A percentile compares a stretch with the other conserved stretches of the same genome.
Evolutionary conservation across 1,140 invertebrate species (phyloP).

Genomic region (Neotoxoptera formosana): DNA sequence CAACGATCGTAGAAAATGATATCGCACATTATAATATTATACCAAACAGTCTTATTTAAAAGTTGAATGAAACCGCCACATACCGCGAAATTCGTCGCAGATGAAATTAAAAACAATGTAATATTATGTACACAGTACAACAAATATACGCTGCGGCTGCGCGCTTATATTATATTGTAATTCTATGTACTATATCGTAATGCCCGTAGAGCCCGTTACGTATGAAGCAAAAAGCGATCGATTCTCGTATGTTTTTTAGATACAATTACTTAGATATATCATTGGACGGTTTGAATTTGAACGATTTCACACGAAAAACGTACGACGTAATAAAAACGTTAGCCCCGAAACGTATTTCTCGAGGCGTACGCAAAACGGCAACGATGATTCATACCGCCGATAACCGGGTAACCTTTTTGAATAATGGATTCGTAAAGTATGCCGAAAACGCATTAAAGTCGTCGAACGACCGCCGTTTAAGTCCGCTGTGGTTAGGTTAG

Average conservation of each 20-base stretch:
- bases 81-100: neutral
- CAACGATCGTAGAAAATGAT: neutral
- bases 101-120: neutral
- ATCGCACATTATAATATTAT: neutral
- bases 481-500: neutral
- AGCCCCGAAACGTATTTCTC: conserved; percentile 1
- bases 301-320: neutral
- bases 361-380: conserved; percentile 21
- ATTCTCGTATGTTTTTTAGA: neutral
- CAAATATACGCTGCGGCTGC: neutral
- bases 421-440: conserved; percentile 44
- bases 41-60: neutral
- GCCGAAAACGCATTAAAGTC: conserved; percentile 21
- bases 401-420: conserved; percentile 19
- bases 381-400: conserved; percentile 2
- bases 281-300: neutral
- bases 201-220: neutral
- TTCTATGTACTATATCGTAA: neutral
- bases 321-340: conserved; percentile 9
- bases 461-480: conserved; percentile 3
- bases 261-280: neutral
- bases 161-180: neutral
- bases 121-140: neutral
- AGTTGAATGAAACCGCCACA: neutral
- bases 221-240: neutral